phyloP scores from a whole-genome alignment of 2,888 invertebrate species.

The Diaperis boleti region DNA sequence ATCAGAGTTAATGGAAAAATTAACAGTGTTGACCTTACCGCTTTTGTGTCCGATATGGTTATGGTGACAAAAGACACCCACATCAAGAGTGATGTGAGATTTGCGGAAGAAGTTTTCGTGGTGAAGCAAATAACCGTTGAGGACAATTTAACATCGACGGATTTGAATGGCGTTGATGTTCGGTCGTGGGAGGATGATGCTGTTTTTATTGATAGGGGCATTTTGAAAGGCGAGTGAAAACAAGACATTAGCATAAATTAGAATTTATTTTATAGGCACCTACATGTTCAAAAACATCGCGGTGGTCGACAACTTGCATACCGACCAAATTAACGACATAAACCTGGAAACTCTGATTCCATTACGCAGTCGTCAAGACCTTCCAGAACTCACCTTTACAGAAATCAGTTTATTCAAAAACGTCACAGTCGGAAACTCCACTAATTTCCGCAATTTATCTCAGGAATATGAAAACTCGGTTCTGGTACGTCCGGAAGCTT shows the following conservation, averaged over 20 bases:
- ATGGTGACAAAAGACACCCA: slow-evolving; percentile 60
- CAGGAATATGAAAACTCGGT: slow-evolving; percentile 68
- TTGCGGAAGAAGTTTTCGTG: slow-evolving; percentile 58
- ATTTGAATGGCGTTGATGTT: slow-evolving; percentile 63
- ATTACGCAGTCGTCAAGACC: slow-evolving; percentile 65
- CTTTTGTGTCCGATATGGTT: slow-evolving; percentile 63
- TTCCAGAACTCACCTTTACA: slow-evolving; percentile 62
- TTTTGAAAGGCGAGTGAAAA: slow-evolving; percentile 60
- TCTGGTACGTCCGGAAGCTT: slow-evolving; percentile 64
- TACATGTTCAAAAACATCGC: slow-evolving; percentile 64
- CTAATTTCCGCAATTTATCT: slow-evolving; percentile 66
- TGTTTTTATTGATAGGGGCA: slow-evolving; percentile 64
- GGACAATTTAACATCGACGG: slow-evolving; percentile 57
- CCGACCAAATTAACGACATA: slow-evolving; percentile 66
- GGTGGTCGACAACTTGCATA: slow-evolving; percentile 64
- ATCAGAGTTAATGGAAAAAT: slow-evolving; percentile 52
- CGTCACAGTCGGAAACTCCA: slow-evolving; percentile 56
- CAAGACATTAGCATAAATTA: too few relatives aligned
- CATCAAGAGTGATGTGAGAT: slow-evolving; percentile 61
- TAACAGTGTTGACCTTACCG: slow-evolving; percentile 60
- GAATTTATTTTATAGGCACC: slow-evolving; percentile 59
- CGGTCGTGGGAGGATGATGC: slow-evolving; percentile 65
- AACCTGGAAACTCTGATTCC: slow-evolving; percentile 66
- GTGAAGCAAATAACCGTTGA: slow-evolving; percentile 49
- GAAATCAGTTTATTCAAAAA: slow-evolving; percentile 59